Percentiles rank a stretch among this genome's conserved stretches.
phyloP scores from a whole-genome alignment of 2,888 invertebrate species.

The Phyllotreta striolata region DNA sequence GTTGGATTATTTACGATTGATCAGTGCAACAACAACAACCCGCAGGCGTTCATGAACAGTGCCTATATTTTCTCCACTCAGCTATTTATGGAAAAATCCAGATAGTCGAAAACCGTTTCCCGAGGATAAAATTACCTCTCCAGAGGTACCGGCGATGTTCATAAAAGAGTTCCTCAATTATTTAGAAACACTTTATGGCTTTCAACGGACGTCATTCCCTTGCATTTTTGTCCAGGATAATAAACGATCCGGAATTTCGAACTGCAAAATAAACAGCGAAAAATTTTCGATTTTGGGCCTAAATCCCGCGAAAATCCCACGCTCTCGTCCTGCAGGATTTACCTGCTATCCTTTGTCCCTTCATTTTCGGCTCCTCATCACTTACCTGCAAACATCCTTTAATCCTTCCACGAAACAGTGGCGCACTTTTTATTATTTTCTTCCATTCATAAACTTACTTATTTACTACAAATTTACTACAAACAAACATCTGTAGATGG shows the following conservation, averaged over 20 bases:
- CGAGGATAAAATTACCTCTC: constrained; percentile 34
- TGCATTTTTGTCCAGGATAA: too few species aligned
- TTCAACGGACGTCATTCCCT: neutral
- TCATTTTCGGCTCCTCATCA: constrained; percentile 15
- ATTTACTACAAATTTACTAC: too few species aligned
- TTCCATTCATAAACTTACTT: too few species aligned
- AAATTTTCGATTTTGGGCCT: too few species aligned
- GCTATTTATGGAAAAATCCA: constrained; percentile 35
- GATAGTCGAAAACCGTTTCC: constrained; percentile 36
- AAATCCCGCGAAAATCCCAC: constrained; percentile 9
- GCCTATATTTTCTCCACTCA: constrained; percentile 20
- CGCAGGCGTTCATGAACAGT: too few species aligned
- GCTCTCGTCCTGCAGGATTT: constrained; percentile 1
- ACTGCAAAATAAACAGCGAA: too few species aligned
- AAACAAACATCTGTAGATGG: too few species aligned
- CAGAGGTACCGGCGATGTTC: constrained; percentile 29
- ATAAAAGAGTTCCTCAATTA: constrained; percentile 28
- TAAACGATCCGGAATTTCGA: too few species aligned
- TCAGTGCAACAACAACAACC: too few species aligned
- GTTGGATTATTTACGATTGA: too few species aligned
- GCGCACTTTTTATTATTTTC: neutral
- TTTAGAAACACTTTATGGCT: constrained; percentile 22
- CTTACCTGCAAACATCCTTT: constrained; percentile 20
- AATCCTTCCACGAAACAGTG: neutral
- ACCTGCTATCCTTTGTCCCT: constrained; percentile 4